phyloP scores from a whole-genome alignment of 1,140 invertebrate genomes.

The Drosophila subpulchrella region DNA sequence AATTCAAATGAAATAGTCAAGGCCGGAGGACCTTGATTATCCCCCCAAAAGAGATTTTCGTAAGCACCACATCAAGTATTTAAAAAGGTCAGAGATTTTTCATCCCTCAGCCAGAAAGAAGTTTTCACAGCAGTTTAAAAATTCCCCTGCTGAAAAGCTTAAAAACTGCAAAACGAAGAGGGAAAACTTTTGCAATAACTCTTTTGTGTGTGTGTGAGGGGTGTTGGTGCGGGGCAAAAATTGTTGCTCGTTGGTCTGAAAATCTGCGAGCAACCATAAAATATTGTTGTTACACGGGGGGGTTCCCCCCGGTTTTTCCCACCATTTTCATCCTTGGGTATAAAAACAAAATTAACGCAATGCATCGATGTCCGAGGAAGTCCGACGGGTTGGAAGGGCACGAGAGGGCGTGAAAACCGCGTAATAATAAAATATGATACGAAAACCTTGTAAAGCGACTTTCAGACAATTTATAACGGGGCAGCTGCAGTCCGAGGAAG shows the following conservation, averaged over 20 bases:
- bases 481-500: constrained; percentile 18
- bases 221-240: constrained; percentile 17
- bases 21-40: constrained; percentile 40
- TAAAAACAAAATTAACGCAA: constrained; percentile 71
- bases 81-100: constrained; percentile 39
- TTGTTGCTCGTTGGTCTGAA: constrained; percentile 48
- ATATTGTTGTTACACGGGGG: constrained; percentile 44
- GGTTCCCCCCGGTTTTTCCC: neutral
- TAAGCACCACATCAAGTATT: constrained; percentile 51
- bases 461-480: constrained; percentile 67
- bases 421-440: constrained; percentile 71
- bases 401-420: constrained; percentile 61
- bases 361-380: constrained; percentile 52
- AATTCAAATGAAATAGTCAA: constrained; percentile 22
- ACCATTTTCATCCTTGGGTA: constrained; percentile 8
- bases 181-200: constrained; percentile 66
- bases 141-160: constrained; percentile 19
- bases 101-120: neutral
- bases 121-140: constrained; percentile 39
- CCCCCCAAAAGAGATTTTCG: constrained; percentile 4
- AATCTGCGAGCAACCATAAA: constrained; percentile 63
- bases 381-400: neutral
- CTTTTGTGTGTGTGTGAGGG: constrained; percentile 15
- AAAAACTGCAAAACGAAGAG: constrained; percentile 16
- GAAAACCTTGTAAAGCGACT: constrained; percentile 69